Evolutionary conservation across 1,140 invertebrate species (phyloP).

Genomic region (Eulimnadia texana): DNA sequence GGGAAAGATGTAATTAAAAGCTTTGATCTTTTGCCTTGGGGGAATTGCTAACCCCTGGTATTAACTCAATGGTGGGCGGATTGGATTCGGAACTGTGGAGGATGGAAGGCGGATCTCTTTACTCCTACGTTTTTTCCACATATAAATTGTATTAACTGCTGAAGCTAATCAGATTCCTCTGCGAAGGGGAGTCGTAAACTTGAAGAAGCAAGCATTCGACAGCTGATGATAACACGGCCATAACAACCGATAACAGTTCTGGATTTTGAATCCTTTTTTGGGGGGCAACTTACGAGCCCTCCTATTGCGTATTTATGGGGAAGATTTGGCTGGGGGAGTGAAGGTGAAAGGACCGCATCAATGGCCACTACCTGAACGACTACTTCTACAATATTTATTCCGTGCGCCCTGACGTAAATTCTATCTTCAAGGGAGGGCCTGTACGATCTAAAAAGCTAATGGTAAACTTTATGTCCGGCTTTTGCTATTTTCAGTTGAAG

Average conservation of each 20-base stretch:
- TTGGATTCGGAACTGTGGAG: neutral
- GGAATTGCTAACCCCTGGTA: neutral
- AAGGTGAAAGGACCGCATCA: neutral
- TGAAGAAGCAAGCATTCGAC: too few species aligned
- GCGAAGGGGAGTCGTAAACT: too few species aligned
- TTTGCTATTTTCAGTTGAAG: neutral
- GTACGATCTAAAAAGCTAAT: neutral
- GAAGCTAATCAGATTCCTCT: too few species aligned
- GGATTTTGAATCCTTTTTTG: too few species aligned
- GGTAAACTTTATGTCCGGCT: neutral
- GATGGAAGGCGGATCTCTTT: neutral
- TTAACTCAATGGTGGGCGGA: neutral
- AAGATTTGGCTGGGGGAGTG: neutral
- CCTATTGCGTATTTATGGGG: neutral
- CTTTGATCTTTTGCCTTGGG: neutral
- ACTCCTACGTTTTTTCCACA: neutral
- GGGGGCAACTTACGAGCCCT: too few species aligned
- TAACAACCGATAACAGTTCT: too few species aligned
- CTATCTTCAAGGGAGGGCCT: neutral
- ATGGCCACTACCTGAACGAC: neutral
- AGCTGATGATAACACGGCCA: too few species aligned
- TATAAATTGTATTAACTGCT: neutral
- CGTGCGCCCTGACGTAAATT: neutral
- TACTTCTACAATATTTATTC: neutral
- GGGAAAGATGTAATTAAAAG: neutral